These are phyloP conservation scores for Pseudococcus longispinus DNA, from an alignment of 2,888 invertebrate species.

Conservation along the genomic window DNA sequence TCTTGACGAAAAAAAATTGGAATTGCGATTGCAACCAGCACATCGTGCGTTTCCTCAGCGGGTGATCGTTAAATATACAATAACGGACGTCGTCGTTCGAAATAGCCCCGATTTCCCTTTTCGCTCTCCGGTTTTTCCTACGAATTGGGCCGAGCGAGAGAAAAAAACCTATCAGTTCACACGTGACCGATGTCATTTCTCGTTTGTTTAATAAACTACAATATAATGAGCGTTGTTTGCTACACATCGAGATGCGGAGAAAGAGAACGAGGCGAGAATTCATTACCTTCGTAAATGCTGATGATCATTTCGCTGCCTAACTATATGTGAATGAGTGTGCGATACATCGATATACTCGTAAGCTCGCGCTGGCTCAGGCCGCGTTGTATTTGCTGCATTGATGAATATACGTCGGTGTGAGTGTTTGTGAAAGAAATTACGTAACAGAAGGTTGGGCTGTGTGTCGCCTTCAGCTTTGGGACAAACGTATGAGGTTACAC, in stretches of 20 bases:
- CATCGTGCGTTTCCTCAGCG: not conserved
- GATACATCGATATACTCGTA: too few species aligned
- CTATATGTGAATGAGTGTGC: not conserved
- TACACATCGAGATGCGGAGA: too few species aligned
- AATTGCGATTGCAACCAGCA: not conserved
- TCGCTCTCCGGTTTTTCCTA: not conserved
- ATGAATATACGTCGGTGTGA: not conserved
- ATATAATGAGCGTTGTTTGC: conserved; percentile 12
- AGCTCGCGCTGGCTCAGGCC: too few species aligned
- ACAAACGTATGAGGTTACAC: conserved; percentile 22
- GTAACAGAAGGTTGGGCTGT: not conserved
- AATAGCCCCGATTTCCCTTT: not conserved
- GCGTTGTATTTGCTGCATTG: not conserved
- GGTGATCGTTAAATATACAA: conserved; percentile 37
- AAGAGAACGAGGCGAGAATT: not conserved
- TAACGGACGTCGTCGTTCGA: not conserved
- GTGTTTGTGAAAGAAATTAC: not conserved
- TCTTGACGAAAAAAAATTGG: not conserved
- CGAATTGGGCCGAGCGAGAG: not conserved
- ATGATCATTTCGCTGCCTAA: not conserved
- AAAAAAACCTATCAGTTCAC: conserved; percentile 17
- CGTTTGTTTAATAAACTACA: conserved; percentile 7
- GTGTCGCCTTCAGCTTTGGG: not conserved
- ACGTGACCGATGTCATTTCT: conserved; percentile 34
- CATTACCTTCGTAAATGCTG: not conserved